These are phyloP conservation scores for Colaptes auratus DNA, from an alignment of 2,113 vertebrate genomes.

Conservation along the genomic window DNA sequence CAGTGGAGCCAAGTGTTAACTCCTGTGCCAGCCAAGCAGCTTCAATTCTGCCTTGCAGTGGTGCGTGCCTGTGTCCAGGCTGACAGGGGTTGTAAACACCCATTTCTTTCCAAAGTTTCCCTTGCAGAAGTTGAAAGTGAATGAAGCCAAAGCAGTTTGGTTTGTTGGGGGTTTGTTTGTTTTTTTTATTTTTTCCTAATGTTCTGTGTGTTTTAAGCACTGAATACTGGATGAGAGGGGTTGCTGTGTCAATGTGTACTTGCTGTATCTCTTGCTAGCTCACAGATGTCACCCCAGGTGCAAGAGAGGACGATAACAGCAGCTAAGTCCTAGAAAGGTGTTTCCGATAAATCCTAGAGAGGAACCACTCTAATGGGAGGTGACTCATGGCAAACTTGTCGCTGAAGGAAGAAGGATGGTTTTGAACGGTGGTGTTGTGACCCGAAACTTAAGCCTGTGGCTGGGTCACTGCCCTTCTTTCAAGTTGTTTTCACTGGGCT, in stretches of 20 bases:
- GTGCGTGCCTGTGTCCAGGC: background rate
- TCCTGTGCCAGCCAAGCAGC: background rate
- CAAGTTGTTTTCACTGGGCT: slow-evolving; percentile 52
- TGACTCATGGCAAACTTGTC: background rate
- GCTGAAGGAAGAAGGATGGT: slow-evolving; percentile 3
- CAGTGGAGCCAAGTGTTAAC: background rate
- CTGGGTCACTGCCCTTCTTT: slow-evolving; percentile 59
- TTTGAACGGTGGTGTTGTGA: slow-evolving; percentile 49
- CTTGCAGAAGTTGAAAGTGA: background rate
- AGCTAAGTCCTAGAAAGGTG: background rate
- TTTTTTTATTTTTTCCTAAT: background rate
- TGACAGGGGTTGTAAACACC: background rate
- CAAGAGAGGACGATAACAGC: background rate
- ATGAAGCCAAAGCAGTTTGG: background rate
- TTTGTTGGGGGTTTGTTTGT: background rate
- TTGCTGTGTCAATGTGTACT: background rate
- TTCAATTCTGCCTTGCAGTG: slow-evolving; percentile 2
- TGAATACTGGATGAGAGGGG: background rate
- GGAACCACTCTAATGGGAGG: background rate
- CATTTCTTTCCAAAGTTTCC: background rate
- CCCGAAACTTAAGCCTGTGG: slow-evolving; percentile 47
- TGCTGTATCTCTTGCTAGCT: background rate
- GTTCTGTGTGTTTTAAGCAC: background rate
- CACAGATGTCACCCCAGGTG: background rate
- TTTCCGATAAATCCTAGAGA: background rate